These are phyloP conservation scores for Centropus unirufus DNA, from an alignment of 2,113 vertebrate genomes.

Conservation along the genomic window DNA sequence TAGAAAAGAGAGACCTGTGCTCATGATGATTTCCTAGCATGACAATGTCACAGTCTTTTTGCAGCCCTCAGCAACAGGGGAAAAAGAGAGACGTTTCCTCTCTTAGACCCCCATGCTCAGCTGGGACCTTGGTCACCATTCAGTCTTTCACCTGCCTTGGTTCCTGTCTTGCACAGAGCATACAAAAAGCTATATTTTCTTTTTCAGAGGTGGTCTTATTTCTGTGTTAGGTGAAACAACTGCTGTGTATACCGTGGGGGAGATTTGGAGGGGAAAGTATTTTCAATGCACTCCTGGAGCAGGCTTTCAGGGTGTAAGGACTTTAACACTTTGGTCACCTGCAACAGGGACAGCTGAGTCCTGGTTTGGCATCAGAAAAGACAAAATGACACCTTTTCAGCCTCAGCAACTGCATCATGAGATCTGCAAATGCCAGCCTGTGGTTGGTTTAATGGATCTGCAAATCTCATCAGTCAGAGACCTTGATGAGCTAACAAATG, in stretches of 20 bases:
- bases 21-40: neutral
- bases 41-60: neutral
- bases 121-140: neutral
- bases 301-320: neutral
- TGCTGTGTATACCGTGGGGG: neutral
- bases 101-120: neutral
- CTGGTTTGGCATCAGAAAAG: neutral
- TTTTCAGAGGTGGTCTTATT: neutral
- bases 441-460: neutral
- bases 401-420: rapidly evolving
- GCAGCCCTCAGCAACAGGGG: neutral
- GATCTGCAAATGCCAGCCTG: neutral
- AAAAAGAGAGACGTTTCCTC: neutral
- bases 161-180: neutral
- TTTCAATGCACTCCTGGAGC: rapidly evolving
- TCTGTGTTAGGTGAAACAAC: neutral
- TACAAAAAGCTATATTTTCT: neutral
- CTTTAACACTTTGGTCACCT: neutral
- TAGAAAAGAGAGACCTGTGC: neutral
- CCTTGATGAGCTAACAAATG: neutral
- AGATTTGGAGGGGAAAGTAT: neutral
- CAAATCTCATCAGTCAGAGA: neutral
- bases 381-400: neutral
- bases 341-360: neutral
- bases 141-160: neutral